These are phyloP conservation scores for Morone saxatilis DNA, from an alignment of 2,113 vertebrate species.

Conservation along the genomic window DNA sequence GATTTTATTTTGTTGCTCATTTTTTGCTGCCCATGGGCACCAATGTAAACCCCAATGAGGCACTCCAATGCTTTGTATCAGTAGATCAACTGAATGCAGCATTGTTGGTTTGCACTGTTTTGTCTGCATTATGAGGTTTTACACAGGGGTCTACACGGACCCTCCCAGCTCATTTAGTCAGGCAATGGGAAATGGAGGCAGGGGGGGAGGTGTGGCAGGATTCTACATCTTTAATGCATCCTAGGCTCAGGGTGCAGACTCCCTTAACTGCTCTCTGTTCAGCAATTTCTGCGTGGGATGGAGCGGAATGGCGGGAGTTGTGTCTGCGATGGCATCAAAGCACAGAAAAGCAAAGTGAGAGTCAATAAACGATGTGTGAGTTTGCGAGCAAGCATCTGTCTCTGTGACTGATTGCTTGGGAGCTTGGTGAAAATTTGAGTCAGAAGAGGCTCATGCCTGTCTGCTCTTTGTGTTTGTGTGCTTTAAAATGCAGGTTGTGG, in stretches of 20 bases:
- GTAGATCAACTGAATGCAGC: slow-evolving; percentile 1
- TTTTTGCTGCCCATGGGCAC: not conserved
- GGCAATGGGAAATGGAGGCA: slow-evolving; percentile 10
- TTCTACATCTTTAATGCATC: slow-evolving; percentile 68
- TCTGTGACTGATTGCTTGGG: slow-evolving; percentile 41
- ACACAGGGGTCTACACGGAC: slow-evolving; percentile 5
- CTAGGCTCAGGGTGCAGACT: slow-evolving; percentile 33
- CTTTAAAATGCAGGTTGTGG: slow-evolving; percentile 48
- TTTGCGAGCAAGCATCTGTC: slow-evolving; percentile 31
- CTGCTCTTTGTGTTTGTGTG: slow-evolving; percentile 23
- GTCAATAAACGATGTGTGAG: slow-evolving; percentile 55
- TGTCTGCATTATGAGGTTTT: slow-evolving; percentile 12
- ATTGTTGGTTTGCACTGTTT: not conserved
- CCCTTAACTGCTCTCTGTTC: slow-evolving; percentile 43
- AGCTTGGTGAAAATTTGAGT: slow-evolving; percentile 43
- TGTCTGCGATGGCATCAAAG: slow-evolving; percentile 60
- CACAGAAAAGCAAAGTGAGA: slow-evolving; percentile 42
- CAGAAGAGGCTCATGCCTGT: slow-evolving; percentile 9
- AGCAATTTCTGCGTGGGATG: slow-evolving; percentile 49
- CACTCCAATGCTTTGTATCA: not conserved
- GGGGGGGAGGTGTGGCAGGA: slow-evolving; percentile 31
- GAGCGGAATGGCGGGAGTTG: slow-evolving; percentile 36
- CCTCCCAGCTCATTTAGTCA: slow-evolving; percentile 25
- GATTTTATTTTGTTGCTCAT: not conserved
- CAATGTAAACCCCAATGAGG: not conserved